Conservation (phyloP, 2,113 vertebrate genomes). For the Drymodes brunneopygia region DNA sequence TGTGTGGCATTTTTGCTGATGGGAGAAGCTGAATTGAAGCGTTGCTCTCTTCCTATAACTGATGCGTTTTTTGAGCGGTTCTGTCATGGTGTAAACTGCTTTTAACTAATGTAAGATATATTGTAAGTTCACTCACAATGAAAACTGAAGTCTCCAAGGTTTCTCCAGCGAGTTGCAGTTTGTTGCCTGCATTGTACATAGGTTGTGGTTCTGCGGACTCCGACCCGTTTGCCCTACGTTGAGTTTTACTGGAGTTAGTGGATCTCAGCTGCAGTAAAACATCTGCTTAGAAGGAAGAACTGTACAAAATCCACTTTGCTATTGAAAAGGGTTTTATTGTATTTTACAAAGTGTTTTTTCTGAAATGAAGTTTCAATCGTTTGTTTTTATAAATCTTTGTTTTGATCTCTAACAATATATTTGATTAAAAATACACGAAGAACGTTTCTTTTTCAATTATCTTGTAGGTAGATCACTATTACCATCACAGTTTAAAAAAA, state of each 20-base stretch:
- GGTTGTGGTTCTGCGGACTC: neutral
- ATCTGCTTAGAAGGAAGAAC: neutral
- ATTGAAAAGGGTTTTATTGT: slow-evolving; percentile 22
- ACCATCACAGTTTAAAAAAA: neutral
- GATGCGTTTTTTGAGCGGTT: neutral
- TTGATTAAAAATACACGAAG: slow-evolving; percentile 55
- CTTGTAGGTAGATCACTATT: neutral
- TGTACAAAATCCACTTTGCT: slow-evolving; percentile 13
- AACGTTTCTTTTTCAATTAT: neutral
- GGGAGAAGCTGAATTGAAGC: neutral
- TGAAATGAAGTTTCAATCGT: slow-evolving; percentile 41
- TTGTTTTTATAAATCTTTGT: slow-evolving; percentile 56
- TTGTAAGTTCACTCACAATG: neutral
- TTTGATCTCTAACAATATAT: slow-evolving; percentile 62
- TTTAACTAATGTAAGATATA: slow-evolving; percentile 13
- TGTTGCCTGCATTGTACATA: neutral
- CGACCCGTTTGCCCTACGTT: neutral
- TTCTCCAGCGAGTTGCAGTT: neutral
- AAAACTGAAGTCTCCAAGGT: neutral
- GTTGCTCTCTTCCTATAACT: neutral
- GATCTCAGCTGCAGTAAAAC: neutral
- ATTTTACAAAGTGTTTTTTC: slow-evolving; percentile 34
- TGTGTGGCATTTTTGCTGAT: slow-evolving; percentile 33
- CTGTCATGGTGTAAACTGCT: slow-evolving; percentile 24
- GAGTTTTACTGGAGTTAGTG: neutral